Evolutionary conservation across 2,888 invertebrate species (phyloP), one percentile per base, ranked within the genome.

Genomic region (Mythimna impura): DNA sequence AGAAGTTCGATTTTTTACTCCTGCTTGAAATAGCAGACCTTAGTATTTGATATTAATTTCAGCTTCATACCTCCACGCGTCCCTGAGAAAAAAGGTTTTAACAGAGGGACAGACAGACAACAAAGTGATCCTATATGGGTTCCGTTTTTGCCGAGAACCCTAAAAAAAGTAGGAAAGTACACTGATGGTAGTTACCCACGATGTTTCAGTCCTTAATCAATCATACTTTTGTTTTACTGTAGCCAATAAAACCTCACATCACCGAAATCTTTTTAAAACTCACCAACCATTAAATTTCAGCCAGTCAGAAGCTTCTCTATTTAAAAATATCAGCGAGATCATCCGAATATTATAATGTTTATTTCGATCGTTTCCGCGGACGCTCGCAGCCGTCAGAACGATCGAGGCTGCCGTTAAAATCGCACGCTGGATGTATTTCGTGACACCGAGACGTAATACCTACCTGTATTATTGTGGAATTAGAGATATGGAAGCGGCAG

Each of bases 371-470:
- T 60, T 54, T 61, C 64, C 76, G 73, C 64, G 71, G 77, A 80
- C 79, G 69, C 76, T 79, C 36, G 47, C 14, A 74, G 66, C 80
- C 78, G 61, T 54, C 69, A 68, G 66, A 76, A 70, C 80, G 84
- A 85, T 77, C 76, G 75, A 80, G 60, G 81, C 78, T 81, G 82
- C 87, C 87, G 90, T 91, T 91, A 90, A 92, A 93, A 93, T 92
- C 91, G 91, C 88, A 92, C 90, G 89, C 87, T 88, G 87, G 89
- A 91, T 92, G 88, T 93, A 90, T 89, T 93, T 83, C 92, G 90
- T 91, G 92, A 90, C 89, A 90, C 81, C 80, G 88, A 84, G 82
- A 88, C 78, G 84, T 87, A 86, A 89, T 90, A 88, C 80, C 84
- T 87, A 87, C 86, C 86, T 89, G 85, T 76, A 82, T 71, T 43